phyloP scores from a whole-genome alignment of 2,888 invertebrate genomes.

The Hirtodrosophila alboralis region DNA sequence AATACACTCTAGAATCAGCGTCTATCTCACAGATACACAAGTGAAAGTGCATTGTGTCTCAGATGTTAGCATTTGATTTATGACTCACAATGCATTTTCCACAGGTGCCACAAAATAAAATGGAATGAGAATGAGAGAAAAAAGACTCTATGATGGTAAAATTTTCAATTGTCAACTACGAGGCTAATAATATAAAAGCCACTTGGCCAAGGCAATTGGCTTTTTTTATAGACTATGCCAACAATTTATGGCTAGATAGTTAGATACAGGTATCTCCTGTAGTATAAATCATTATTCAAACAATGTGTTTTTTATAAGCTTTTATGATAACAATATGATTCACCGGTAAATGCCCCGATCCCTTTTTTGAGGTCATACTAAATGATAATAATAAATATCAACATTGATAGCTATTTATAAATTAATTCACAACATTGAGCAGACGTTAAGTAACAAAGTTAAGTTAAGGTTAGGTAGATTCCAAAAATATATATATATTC shows the following conservation, averaged over 20 bases:
- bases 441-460: slow-evolving; percentile 19
- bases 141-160: slow-evolving; percentile 4
- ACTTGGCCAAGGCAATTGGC: not conserved
- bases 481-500: too few species aligned
- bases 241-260: not conserved
- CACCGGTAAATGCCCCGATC: slow-evolving; percentile 22
- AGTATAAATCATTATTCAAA: not conserved
- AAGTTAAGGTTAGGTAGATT: too few species aligned
- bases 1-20: too few species aligned
- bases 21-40: slow-evolving; percentile 26
- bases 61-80: slow-evolving; percentile 50
- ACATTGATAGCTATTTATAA: slow-evolving; percentile 26
- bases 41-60: slow-evolving; percentile 44
- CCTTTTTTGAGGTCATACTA: slow-evolving; percentile 25
- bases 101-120: slow-evolving; percentile 24
- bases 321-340: slow-evolving; percentile 32
- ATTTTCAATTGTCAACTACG: slow-evolving; percentile 34
- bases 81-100: slow-evolving; percentile 30
- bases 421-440: slow-evolving; percentile 26
- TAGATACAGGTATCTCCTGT: too few species aligned
- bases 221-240: not conserved
- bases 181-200: slow-evolving; percentile 7
- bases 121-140: not conserved
- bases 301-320: slow-evolving; percentile 7
- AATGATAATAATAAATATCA: slow-evolving; percentile 23